Evolutionary conservation across 1,140 invertebrate species (phyloP), one percentile per base, ranked within the genome.

Genomic region (Portunus trituberculatus): DNA sequence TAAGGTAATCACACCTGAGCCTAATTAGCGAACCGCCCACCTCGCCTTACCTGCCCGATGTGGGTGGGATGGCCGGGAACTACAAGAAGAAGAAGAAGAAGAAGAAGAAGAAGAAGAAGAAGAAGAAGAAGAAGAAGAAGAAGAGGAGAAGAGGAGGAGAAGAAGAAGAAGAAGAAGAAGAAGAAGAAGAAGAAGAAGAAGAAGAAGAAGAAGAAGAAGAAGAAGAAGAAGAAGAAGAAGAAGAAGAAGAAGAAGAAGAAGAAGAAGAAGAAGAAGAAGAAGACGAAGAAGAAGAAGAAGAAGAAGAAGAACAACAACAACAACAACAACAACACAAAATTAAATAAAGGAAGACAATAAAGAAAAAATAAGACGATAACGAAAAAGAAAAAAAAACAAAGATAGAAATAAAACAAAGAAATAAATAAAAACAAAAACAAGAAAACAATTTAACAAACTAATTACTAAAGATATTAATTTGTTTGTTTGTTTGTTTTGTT

Each of bases 71-170:
- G 67, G 67, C 1, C 25, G 10, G 84, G 84, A 32, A 87, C 31
- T 39, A 39, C 31, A 46, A 87, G 84, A 87, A 39, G 84, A 87
- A 39, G 84, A 87, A 39, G 84, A 87, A 87, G 84, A 87, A 87
- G 84, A 87, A 87, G 84, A 87, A 87, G 84, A 87, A 87, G 84
- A 87, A 39, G 84, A 87, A 87, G 84, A 76, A 87, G 84, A 87
- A 87, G 84, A 87, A 87, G 84, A 87, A 32, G 84, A 87, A 32
- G 31, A 87, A 87, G 28, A 87, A 87, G 84, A 87, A 87, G 84
- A 87, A 16, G 39, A 87, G 29, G 39, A 87, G 25, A 76, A 76
- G 20, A n/a, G 0, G n/a, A n/a, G 20, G 20, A 76, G 20, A 76
- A n/a, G n/a, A n/a, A n/a, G n/a, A 76, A n/a, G 0, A n/a, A n/a